Base-by-base conservation (phyloP, 2,113 vertebrate genomes). In the Passer domesticus region DNA sequence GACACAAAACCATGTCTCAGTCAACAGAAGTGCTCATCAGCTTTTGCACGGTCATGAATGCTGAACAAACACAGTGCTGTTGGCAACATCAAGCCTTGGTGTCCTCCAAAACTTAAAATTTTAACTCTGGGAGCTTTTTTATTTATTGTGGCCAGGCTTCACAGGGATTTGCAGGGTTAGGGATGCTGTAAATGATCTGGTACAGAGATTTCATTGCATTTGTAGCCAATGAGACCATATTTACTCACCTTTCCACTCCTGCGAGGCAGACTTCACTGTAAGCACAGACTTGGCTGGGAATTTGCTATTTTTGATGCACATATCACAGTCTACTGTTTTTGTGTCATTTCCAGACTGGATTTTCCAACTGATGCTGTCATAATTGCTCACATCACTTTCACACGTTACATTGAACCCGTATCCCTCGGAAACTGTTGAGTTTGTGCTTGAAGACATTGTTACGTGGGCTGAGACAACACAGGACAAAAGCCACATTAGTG, bases 191-290 rank as follows among this genome's bases (percentile, higher is more conserved):
- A 83, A 83, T 53, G 2, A 41, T 30, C 46, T 74, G 55, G 27
- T 30, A 33, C 5, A 11, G 37, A 55, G 14, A 62, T 75, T 77
- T 78, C 39, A 39, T 39, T 83, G 50, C 35, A 15, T 41, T n/a
- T 68, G 46, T 35, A 87, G 37, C 21, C 30, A 17, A 2, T 30
- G 27, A 80, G 78, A 52, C 10, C 16, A 8, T 4, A 18, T 59
- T 68, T 59, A 96, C 98, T 97, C 86, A 98, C 98, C 98, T 0
- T 37, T 95, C 98, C 98, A 98, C 5, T 90, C 90, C 86, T 28
- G 53, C 2, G 95, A 97, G 2, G 96, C 93, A 23, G 28, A 78
- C 24, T 6, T 31, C 83, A 98, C 97, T 1, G 15, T 91, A 44
- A 98, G 96, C 17, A 95, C 82, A 1, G 97, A 98, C 2, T 1